Base-by-base conservation (phyloP, 2,113 vertebrate species). In the Herpetotheres cachinnans region DNA sequence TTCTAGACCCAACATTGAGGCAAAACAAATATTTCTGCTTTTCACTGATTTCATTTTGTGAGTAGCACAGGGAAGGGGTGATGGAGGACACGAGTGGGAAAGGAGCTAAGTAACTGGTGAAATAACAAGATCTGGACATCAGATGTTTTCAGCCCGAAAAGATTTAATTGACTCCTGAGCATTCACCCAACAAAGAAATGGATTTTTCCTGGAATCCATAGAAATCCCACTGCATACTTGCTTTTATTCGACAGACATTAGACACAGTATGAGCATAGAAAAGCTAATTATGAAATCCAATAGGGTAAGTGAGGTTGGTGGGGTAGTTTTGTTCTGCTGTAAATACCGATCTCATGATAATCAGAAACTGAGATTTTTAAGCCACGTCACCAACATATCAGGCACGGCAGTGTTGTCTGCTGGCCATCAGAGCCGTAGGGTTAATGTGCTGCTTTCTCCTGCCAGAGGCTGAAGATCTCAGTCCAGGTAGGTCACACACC, bases 401-500 rank as follows among this genome's bases (percentile, higher is more conserved):
- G 69, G 76, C 47, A 69, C 82, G 49, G 42, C 71, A 82, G 30
- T 16, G 44, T 56, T 1, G 1, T 55, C 78, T 90, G 58, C 71
- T 16, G 4, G 59, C n/a, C 78, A 81, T 61, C 66, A 74, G 27
- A 58, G 49, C 70, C 11, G 3, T 56, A 73, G 59, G 54, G 36
- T 82, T 96, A 83, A 76, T 59, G 63, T 82, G 58, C 62, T 82
- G 65, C 20, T 77, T 46, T 81, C 73, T 89, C 29, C 72, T 87
- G 72, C 55, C 65, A 73, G 73, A 87, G 74, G 59, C 59, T 76
- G 67, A 90, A 91, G 89, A 86, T 95, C 86, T 69, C 79, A 80
- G 95, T 69, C 62, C 88, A 92, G 94, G 82, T 96, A 82, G 92
- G 96, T 96, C 86, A 92, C 95, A 85, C 81, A 36, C 93, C 87